These are phyloP conservation scores for Orussus abietinus DNA, from an alignment of 1,140 invertebrate genomes.

Conservation along the genomic window DNA sequence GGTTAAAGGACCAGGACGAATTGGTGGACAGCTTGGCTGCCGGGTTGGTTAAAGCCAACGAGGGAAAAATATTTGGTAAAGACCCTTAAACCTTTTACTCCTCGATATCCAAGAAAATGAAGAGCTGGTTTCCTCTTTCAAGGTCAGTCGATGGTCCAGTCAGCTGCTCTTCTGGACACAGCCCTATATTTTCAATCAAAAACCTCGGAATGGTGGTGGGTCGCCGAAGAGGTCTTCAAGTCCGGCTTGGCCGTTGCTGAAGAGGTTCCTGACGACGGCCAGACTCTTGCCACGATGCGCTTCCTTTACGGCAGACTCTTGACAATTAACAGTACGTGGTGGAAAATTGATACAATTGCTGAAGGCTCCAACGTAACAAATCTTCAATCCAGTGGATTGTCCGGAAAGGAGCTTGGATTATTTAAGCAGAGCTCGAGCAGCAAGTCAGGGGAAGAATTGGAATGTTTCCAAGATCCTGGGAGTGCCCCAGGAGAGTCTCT, in stretches of 20 bases:
- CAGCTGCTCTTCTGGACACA: constrained; percentile 43
- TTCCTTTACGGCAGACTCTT: constrained; percentile 57
- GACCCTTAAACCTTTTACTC: too few species aligned
- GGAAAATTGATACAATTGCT: neutral
- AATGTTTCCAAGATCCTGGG: constrained; percentile 23
- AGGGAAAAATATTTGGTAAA: constrained; percentile 20
- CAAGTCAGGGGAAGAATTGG: constrained; percentile 41
- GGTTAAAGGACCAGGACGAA: constrained; percentile 45
- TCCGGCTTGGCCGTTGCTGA: constrained; percentile 45
- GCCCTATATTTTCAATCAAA: constrained; percentile 51
- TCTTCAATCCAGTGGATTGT: constrained; percentile 33
- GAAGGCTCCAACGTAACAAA: too few species aligned
- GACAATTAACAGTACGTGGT: constrained; percentile 50
- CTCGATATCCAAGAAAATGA: too few species aligned
- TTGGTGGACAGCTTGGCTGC: constrained; percentile 48
- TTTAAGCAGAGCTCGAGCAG: constrained; percentile 29
- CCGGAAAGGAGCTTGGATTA: constrained; percentile 28
- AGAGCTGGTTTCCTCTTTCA: constrained; percentile 8
- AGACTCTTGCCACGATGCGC: constrained; percentile 49
- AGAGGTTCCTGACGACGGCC: constrained; percentile 45
- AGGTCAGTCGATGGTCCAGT: constrained; percentile 47
- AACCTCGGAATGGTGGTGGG: constrained; percentile 57
- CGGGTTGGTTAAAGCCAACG: constrained; percentile 47
- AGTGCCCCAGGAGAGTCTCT: constrained; percentile 37
- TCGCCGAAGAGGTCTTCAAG: constrained; percentile 56